Percentiles rank a stretch among this genome's conserved stretches.
phyloP scores from a whole-genome alignment of 1,140 invertebrate genomes.

The Scaptomyza pallida region DNA sequence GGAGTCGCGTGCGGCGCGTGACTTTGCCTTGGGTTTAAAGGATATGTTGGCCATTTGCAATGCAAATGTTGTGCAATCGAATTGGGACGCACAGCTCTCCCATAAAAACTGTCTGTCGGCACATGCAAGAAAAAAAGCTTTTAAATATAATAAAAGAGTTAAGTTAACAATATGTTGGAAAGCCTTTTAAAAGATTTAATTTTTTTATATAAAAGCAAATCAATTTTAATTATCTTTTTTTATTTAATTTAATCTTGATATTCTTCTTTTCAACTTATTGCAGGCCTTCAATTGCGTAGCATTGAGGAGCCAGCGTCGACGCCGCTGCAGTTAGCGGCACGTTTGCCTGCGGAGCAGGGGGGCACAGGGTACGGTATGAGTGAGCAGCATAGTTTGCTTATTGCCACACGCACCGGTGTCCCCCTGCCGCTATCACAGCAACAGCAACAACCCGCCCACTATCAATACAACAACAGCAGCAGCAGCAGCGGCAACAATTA shows the following conservation, averaged over 20 bases:
- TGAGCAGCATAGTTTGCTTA: constrained; percentile 82
- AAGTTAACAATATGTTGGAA: background rate
- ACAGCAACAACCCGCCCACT: constrained; percentile 67
- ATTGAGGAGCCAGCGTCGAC: constrained; percentile 88
- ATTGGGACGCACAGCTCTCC: constrained; percentile 25
- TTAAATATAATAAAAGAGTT: constrained; percentile 23
- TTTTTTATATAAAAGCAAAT: background rate
- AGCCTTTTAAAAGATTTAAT: constrained; percentile 14
- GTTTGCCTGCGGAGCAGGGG: constrained; percentile 88
- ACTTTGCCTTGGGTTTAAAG: constrained; percentile 59
- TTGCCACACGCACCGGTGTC: constrained; percentile 85
- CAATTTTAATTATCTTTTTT: too few relatives aligned
- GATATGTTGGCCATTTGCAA: constrained; percentile 71
- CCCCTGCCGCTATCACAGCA: constrained; percentile 83
- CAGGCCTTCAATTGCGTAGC: constrained; percentile 92
- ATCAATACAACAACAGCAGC: constrained; percentile 56
- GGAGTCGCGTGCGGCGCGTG: constrained; percentile 61
- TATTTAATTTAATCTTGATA: too few relatives aligned
- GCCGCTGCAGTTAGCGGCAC: constrained; percentile 72
- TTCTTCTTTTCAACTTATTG: constrained; percentile 51
- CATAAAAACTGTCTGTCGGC: constrained; percentile 67
- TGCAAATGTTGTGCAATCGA: constrained; percentile 64
- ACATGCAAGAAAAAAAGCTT: constrained; percentile 28
- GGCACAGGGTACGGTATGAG: constrained; percentile 85
- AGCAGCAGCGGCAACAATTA: constrained; percentile 56